Conservation (phyloP, 2,113 vertebrate genomes). For the Thymallus thymallus region DNA sequence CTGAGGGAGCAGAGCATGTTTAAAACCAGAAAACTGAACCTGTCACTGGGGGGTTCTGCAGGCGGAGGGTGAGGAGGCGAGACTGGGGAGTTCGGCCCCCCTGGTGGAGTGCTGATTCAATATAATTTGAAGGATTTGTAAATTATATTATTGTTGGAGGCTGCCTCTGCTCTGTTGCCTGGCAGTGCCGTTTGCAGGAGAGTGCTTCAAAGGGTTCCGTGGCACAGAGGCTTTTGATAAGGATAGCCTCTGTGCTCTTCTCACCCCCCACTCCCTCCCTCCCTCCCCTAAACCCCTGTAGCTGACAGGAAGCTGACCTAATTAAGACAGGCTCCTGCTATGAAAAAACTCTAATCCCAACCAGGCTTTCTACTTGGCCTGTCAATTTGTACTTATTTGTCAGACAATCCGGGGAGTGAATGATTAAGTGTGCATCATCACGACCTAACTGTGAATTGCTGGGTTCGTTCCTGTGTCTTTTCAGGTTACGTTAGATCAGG, state of each 20-base stretch:
- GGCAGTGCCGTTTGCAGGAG: background rate
- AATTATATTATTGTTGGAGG: background rate
- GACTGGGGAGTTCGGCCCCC: background rate
- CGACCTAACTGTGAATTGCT: too few relatives aligned
- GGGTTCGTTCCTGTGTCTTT: too few relatives aligned
- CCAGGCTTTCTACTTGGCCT: background rate
- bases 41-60: background rate
- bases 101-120: background rate
- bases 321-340: constrained; percentile 3
- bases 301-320: constrained; percentile 9
- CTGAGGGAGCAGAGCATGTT: background rate
- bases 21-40: background rate
- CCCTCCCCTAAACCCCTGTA: background rate
- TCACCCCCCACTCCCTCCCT: background rate
- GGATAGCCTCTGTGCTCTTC: background rate
- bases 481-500: too few relatives aligned
- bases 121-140: background rate
- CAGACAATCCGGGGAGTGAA: too few relatives aligned
- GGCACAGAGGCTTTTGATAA: background rate
- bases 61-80: background rate
- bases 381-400: too few relatives aligned
- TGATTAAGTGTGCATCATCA: too few relatives aligned
- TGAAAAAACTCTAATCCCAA: background rate
- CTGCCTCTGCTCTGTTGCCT: constrained; percentile 3
- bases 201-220: background rate